phyloP scores from a whole-genome alignment of 2,888 invertebrate genomes.

The Bibio marci region DNA sequence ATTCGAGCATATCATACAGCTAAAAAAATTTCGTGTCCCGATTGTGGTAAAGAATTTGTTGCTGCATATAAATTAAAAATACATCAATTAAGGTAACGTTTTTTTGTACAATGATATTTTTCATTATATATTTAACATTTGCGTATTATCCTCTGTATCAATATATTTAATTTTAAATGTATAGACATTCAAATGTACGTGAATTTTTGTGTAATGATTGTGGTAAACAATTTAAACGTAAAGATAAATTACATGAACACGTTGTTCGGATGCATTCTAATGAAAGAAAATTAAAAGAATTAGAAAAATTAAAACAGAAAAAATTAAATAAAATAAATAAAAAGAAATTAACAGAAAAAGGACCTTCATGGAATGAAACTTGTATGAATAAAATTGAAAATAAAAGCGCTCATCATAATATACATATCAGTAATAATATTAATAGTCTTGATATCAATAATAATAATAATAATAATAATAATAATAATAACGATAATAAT shows the following conservation, averaged over 20 bases:
- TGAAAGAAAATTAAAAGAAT: slow-evolving; percentile 21
- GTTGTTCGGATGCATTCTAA: slow-evolving; percentile 18
- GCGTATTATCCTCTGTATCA: slow-evolving; percentile 8
- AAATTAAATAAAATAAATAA: no score
- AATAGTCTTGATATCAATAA: no score
- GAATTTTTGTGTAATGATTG: slow-evolving; percentile 62
- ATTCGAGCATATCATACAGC: slow-evolving; percentile 56
- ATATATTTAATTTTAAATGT: slow-evolving; percentile 21
- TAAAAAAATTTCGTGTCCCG: slow-evolving; percentile 44
- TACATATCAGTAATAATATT: no score
- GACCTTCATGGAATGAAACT: no score
- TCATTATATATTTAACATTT: slow-evolving; percentile 2
- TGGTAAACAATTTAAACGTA: slow-evolving; percentile 60
- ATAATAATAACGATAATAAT: no score
- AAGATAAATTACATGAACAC: slow-evolving; percentile 57
- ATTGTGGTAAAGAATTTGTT: slow-evolving; percentile 47
- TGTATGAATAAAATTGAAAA: no score
- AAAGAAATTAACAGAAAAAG: no score
- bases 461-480: no score
- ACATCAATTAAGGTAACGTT: slow-evolving; percentile 3
- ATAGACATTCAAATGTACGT: slow-evolving; percentile 39
- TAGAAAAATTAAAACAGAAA: slow-evolving; percentile 35
- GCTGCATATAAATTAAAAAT: slow-evolving; percentile 2
- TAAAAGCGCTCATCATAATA: no score
- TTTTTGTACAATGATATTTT: no score